Conservation (phyloP, 2,113 vertebrate species). For the Actenoides hombroni region DNA sequence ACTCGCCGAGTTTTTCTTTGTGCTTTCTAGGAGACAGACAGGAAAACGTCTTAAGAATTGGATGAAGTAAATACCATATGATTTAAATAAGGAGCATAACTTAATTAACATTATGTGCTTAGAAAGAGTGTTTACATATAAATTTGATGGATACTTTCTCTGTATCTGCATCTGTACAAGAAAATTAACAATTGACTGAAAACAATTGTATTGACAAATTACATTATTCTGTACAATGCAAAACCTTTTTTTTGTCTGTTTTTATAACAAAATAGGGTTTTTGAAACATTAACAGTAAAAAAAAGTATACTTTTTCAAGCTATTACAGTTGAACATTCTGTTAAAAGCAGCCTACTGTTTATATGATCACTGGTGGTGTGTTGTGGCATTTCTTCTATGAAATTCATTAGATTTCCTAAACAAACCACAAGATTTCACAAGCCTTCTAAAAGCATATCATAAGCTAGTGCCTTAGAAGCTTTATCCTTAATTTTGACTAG, state of each 20-base stretch:
- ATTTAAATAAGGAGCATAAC: conserved; percentile 40
- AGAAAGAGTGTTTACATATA: conserved; percentile 20
- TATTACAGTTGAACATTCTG: background rate
- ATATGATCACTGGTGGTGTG: background rate
- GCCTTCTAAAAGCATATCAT: background rate
- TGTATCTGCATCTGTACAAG: background rate
- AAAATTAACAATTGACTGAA: conserved; percentile 52
- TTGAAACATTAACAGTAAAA: background rate
- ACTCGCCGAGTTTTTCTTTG: background rate
- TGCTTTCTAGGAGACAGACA: background rate
- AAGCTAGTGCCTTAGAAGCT: background rate
- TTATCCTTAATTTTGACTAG: background rate
- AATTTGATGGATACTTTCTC: conserved; percentile 23
- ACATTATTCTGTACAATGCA: background rate
- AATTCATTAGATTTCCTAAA: background rate
- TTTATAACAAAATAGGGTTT: background rate
- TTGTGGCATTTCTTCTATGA: background rate
- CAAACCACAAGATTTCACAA: background rate
- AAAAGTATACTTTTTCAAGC: background rate
- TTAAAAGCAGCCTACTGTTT: background rate
- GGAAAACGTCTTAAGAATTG: background rate
- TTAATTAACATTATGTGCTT: conserved; percentile 37
- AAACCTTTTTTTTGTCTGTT: background rate
- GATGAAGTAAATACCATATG: conserved; percentile 1
- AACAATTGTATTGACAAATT: conserved; percentile 14